Base-by-base conservation (phyloP, 2,888 invertebrate species). In the Tineola bisselliella region DNA sequence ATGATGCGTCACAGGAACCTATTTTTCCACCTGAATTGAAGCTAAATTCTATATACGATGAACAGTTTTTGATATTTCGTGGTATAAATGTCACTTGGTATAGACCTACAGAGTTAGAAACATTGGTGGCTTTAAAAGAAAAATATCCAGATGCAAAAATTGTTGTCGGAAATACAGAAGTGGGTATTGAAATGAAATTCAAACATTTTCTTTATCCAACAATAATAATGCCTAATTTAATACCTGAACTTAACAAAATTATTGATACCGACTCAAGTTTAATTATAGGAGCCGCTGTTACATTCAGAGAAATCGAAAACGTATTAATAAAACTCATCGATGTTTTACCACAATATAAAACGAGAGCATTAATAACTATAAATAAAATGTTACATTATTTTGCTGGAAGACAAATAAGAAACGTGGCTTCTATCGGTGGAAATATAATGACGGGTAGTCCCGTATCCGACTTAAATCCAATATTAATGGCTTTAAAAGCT, bases 361-460 rank as follows among this genome's bases (percentile, higher is more conserved):
- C 90, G 0, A 88, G 90, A 72, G 84, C 92, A 63, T 93, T 91
- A 68, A 82, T 86, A 68, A 90, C 93, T 25, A 89, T 95, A 25
- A 87, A 91, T 8, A 91, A 94, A 61, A 98, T 98, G 94, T 83
- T 98, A 25, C 91, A 95, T 73, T 96, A 94, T 92, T 98, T 98
- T 88, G 98, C 97, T 59, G 97, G 98, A 6, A 94, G 92, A 71
- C 98, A 98, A 87, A 95, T 98, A 59, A 89, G 98, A 64, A 98
- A 97, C 79, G 96, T 96, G 12, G 97, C 97, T 59, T 92, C 95
- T 12, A 83, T 98, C 31, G 96, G 94, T 43, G 98, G 98, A 25
- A 98, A 98, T 77, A 94, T 98, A 64, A 92, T 97, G 87, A 97
- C 97, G 0, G 95, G 95, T 15, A 98, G 97, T 80, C 98, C 98